Evolutionary conservation across 1,140 invertebrate species (phyloP).

Genomic region (Leptoteleia sp.): DNA sequence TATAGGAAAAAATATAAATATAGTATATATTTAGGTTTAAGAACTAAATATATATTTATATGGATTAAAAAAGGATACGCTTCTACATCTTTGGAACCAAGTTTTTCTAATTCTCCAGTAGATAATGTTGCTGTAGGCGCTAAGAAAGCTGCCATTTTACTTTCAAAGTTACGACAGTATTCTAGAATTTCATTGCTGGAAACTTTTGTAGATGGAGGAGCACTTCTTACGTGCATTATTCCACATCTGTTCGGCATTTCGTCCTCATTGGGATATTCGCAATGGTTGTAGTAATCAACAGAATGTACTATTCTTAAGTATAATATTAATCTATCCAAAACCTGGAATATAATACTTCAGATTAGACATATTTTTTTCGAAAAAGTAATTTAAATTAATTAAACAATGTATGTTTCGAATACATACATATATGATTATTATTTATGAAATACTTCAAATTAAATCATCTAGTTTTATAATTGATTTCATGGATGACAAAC

Average conservation of each 20-base stretch:
- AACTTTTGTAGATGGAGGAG: conserved; percentile 90
- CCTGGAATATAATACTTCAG: conserved; percentile 76
- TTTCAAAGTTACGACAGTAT: conserved; percentile 84
- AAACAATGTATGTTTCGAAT: no score
- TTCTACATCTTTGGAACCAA: conserved; percentile 93
- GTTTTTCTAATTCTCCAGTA: conserved; percentile 91
- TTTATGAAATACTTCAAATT: no score
- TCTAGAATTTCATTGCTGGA: conserved; percentile 77
- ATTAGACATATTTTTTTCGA: no score
- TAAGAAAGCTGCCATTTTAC: conserved; percentile 94
- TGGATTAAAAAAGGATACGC: conserved; percentile 82
- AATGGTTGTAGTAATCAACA: conserved; percentile 99
- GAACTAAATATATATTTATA: no score
- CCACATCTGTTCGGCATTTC: conserved; percentile 99
- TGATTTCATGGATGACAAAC: no score
- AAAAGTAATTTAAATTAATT: no score
- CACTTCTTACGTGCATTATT: conserved; percentile 97
- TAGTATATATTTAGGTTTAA: no score
- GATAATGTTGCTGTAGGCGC: conserved; percentile 85
- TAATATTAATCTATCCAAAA: conserved; percentile 91
- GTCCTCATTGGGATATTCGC: conserved; percentile 99
- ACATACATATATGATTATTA: no score
- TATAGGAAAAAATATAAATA: no score
- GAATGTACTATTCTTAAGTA: conserved; percentile 99
- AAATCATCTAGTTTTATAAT: no score